Base-by-base conservation (phyloP, 2,888 invertebrate species). In the Tyria jacobaeae region DNA sequence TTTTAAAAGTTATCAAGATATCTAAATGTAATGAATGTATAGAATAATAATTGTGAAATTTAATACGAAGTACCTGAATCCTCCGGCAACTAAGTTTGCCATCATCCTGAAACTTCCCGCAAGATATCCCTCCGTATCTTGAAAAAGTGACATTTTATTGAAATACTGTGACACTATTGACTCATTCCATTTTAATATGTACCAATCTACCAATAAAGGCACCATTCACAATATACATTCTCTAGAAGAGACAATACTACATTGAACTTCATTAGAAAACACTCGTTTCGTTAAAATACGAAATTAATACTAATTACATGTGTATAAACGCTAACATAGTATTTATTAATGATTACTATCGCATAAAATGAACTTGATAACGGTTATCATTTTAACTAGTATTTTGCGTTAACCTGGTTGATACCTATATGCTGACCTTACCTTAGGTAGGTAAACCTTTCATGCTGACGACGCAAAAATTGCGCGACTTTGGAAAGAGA, bases 281-380 rank as follows among this genome's bases (percentile, higher is more conserved):
- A 62, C 64, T 62, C 35, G 41, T 48, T 58, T 57, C 41, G 51
- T 68, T 72, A 77, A 76, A 72, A 78, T 79, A 75, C 78, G 73
- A 71, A 79, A 79, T 80, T 76, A 84, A 69, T 63, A 89, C 89
- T 90, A 86, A 86, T 86, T 81, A 80, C 62, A 48, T 56, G 58
- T 56, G 66, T 60, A 62, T 39, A 37, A 31, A 15, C 14, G 44
- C 15, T 56, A 62, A 53, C 47, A 48, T 51, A 57, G 27, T 21
- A 49, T 50, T 53, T 41, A 64, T 51, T 15, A 41, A 44, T 12
- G 50, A 59, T 66, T 67, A 70, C 65, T 41, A 86, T 86, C 84
- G 71, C 71, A 62, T 60, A 64, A 71, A 81, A 84, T 83, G 79
- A 64, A 60, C 59, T 57, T 80, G 84, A 86, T 85, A 83, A 83